Evolutionary conservation across 2,113 vertebrate genomes (phyloP).

Genomic region (Peromyscus leucopus): DNA sequence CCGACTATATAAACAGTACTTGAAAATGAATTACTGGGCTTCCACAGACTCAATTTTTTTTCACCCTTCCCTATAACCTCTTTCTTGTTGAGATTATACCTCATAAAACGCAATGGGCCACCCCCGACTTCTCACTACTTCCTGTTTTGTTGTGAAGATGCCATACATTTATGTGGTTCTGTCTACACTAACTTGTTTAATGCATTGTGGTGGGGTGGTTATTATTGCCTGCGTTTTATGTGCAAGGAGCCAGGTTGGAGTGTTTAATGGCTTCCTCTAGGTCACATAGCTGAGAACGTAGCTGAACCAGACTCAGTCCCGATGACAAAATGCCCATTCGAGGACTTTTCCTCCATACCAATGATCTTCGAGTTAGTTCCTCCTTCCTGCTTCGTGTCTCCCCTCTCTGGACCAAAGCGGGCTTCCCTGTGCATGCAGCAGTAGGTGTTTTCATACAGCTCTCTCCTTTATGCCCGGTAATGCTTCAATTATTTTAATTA

Average conservation of each 20-base stretch:
- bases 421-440: not conserved
- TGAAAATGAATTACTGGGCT: conserved; percentile 62
- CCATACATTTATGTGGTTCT: conserved; percentile 13
- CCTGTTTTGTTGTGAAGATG: conserved; percentile 60
- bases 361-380: not conserved
- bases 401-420: not conserved
- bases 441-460: conserved; percentile 30
- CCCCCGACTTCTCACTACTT: conserved; percentile 20
- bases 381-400: not conserved
- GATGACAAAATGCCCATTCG: not conserved
- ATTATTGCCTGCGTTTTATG: conserved; percentile 61
- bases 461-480: conserved; percentile 47
- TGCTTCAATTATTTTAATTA: conserved; percentile 75
- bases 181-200: conserved; percentile 49
- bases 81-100: conserved; percentile 53
- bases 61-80: conserved; percentile 15
- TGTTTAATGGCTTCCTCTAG: conserved; percentile 26
- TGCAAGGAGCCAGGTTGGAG: conserved; percentile 50
- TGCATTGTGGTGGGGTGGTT: conserved; percentile 50
- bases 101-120: conserved; percentile 30
- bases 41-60: not conserved
- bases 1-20: conserved; percentile 61
- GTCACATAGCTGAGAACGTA: conserved; percentile 37
- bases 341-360: not conserved
- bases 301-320: not conserved